phyloP scores from a whole-genome alignment of 2,113 vertebrate species.

The Ailurus styani region DNA sequence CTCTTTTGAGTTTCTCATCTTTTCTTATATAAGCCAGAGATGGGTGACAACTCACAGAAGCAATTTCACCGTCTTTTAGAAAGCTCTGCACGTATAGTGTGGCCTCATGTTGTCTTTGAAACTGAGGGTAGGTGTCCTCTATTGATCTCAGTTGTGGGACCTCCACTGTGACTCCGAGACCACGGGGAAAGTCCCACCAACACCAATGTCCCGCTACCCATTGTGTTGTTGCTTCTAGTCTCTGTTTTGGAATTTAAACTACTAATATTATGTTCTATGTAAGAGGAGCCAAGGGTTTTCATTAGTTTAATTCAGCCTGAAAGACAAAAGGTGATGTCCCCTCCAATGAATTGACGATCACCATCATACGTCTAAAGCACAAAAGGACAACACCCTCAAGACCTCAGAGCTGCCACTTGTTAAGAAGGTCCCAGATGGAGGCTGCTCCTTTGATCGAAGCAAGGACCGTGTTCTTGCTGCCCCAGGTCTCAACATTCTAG shows the following conservation, averaged over 20 bases:
- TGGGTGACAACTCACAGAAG: not conserved
- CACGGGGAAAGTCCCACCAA: fast-evolving
- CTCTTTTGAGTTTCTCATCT: not conserved
- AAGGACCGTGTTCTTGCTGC: not conserved
- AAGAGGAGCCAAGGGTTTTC: not conserved
- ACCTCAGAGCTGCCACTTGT: not conserved
- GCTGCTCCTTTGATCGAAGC: not conserved
- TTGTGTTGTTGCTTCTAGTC: fast-evolving
- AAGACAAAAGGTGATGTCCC: not conserved
- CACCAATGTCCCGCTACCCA: fast-evolving
- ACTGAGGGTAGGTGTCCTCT: not conserved
- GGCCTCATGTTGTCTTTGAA: not conserved
- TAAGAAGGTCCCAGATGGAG: not conserved
- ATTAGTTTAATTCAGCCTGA: not conserved
- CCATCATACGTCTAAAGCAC: fast-evolving
- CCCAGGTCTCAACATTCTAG: fast-evolving
- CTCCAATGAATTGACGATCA: not conserved
- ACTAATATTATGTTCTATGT: fast-evolving
- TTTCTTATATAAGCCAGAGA: not conserved
- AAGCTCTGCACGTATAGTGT: not conserved
- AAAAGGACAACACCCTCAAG: not conserved
- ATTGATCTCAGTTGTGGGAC: not conserved
- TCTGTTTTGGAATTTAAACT: not conserved
- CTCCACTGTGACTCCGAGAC: not conserved
- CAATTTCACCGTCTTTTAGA: not conserved